phyloP scores from a whole-genome alignment of 92 coral and sea anemone genomes.

The Diadumene lineata region DNA sequence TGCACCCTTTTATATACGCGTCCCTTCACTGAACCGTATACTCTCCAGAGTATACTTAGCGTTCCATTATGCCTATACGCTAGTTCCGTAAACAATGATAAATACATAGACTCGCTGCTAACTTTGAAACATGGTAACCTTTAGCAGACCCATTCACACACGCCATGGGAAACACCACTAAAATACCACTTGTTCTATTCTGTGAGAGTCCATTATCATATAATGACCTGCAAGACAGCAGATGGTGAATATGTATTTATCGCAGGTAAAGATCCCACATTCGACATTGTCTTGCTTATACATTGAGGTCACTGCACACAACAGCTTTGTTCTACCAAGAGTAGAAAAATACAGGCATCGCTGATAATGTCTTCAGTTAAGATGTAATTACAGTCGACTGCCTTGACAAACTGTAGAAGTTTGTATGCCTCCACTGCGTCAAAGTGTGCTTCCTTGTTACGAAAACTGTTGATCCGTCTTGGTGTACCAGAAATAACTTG shows the following conservation, averaged over 20 bases:
- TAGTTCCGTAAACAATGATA: too few species aligned
- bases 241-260: not conserved
- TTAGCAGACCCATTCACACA: conserved; percentile 1
- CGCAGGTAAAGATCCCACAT: not conserved
- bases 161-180: not conserved
- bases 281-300: not conserved
- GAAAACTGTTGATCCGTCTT: conserved; percentile 31
- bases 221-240: not conserved
- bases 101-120: not conserved
- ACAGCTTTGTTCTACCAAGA: not conserved
- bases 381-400: not conserved
- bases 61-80: too few species aligned
- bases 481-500: conserved; percentile 41
- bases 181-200: not conserved
- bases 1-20: too few species aligned
- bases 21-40: too few species aligned
- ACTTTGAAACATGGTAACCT: not conserved
- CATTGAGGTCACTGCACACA: not conserved
- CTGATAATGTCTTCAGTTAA: conserved; percentile 4
- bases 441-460: conserved; percentile 35
- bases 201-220: not conserved
- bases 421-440: conserved; percentile 64
- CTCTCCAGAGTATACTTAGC: too few species aligned
- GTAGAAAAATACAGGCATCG: not conserved
- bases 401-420: not conserved